Conservation (phyloP, 2,113 vertebrate species). For the Neopipo cinnamomea region DNA sequence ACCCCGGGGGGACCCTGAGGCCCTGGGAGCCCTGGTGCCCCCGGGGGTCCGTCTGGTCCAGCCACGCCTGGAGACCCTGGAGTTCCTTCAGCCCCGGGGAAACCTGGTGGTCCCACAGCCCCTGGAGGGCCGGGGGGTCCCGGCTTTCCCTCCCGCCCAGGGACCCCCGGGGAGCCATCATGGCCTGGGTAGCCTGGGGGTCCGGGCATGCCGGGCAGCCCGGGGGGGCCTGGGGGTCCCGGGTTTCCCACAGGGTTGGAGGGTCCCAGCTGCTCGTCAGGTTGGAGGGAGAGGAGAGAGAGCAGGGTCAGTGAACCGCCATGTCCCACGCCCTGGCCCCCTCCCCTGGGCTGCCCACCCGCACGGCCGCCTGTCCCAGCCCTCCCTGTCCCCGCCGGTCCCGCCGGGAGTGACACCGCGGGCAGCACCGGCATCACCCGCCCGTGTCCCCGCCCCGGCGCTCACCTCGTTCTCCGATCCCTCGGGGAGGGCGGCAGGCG, state of each 20-base stretch:
- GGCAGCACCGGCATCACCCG: accelerated
- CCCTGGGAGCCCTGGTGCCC: constrained; percentile 37
- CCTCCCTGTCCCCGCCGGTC: not conserved
- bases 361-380: accelerated
- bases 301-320: not conserved
- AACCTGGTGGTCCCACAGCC: constrained; percentile 25
- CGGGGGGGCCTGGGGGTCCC: constrained; percentile 8
- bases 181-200: constrained; percentile 43
- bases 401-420: accelerated
- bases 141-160: constrained; percentile 49
- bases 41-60: not conserved
- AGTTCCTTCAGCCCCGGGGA: constrained; percentile 31
- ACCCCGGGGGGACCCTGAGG: not conserved
- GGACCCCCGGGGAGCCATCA: constrained; percentile 10
- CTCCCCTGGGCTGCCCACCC: not conserved
- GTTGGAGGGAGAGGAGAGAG: not conserved
- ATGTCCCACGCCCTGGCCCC: accelerated
- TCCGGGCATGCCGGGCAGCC: not conserved
- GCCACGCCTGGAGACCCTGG: constrained; percentile 16
- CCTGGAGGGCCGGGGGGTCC: constrained; percentile 41
- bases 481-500: accelerated
- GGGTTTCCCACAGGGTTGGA: not conserved
- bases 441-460: accelerated
- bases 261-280: not conserved
- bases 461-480: not conserved